These are phyloP conservation scores for Labeo calbasu DNA, from an alignment of 2,797 vertebrate genomes.

Conservation along the genomic window DNA sequence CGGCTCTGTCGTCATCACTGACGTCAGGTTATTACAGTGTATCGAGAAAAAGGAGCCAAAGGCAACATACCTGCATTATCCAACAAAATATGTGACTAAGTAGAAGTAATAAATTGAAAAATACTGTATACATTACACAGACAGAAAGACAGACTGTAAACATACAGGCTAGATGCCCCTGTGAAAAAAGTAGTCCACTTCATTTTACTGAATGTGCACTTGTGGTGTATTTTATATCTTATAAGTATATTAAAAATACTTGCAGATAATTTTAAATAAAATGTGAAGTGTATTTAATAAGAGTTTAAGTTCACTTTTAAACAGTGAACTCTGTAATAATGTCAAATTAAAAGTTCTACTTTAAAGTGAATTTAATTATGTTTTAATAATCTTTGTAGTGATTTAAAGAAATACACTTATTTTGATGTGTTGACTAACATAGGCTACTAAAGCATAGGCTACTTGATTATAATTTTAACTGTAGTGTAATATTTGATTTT, in stretches of 20 bases:
- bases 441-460: no score
- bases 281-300: no score
- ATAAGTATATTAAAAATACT: neutral
- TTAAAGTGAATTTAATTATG: no score
- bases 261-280: no score
- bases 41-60: neutral
- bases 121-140: neutral
- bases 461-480: neutral
- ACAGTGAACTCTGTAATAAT: no score
- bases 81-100: neutral
- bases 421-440: neutral
- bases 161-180: neutral
- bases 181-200: neutral
- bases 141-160: neutral
- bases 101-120: neutral
- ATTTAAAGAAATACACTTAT: no score
- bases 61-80: neutral
- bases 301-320: no score
- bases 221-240: neutral
- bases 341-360: no score
- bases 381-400: no score
- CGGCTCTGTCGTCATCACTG: conserved; percentile 33
- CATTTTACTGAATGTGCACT: neutral
- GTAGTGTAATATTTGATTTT: neutral
- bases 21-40: neutral